Evolutionary conservation across 35 echinoderm and acorn worm genomes (phyloP), one percentile per base, ranked within the genome.

Genomic region (Hemicentrotus pulcherrimus): DNA sequence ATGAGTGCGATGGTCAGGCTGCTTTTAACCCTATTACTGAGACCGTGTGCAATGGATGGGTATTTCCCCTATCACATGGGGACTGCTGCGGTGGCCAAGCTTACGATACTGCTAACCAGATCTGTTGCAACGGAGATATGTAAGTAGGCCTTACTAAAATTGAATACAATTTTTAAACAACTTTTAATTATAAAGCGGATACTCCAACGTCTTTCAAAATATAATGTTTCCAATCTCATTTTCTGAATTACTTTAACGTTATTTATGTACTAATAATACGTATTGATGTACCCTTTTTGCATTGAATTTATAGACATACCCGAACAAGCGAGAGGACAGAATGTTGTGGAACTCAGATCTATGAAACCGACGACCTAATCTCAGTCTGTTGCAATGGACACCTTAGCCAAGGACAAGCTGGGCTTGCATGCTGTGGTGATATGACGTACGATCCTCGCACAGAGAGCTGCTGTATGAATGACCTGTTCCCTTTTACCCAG

Each of bases 81-180:
- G 92, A 31, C 48, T 97, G 97, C 61, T 97, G 97, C 89, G 94
- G 86, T 10, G 85, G 41, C 47, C 86, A 31, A 33, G 48, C 95
- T 31, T 94, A 96, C 32, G 58, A 96, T 59, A 87, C 4, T 24
- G 46, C 31, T n/a, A 46, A 19, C 46, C 94, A 96, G 24, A 94
- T 97, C 32, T 97, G 97, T 92, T 97, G 97, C 94, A 32, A 94
- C 15, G 95, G 85, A 32, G 19, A 86, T 6, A 45, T 96, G 96
- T 97, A 97, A 97, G 96, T 91, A 47, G 14, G 24, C 32, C 85
- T 28, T 48, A 31, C 18, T 86, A 0, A 15, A 10, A 31, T 4
- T 13, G 8, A 50, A 13, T 55, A 11, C 10, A 10, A 55, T 6
- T 55, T 55, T 10, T 55, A 55, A 55, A 12, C 15, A 15, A 55